Conservation (phyloP, 2,113 vertebrate genomes). For the Solenodon paradoxus region DNA sequence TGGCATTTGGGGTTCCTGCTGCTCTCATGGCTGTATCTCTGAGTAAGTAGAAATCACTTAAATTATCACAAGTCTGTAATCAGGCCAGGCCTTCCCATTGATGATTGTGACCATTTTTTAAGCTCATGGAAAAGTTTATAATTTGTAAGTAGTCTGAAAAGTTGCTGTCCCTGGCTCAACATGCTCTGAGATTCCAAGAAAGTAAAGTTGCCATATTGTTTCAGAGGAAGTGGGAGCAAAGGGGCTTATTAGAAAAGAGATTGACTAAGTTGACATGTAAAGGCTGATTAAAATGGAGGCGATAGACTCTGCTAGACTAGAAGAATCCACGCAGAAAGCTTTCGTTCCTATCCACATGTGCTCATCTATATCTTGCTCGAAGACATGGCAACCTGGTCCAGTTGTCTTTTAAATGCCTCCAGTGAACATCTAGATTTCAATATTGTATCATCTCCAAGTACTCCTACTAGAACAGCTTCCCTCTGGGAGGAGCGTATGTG, state of each 20-base stretch:
- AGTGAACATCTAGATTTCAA: not conserved
- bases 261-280: not conserved
- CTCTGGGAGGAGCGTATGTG: not conserved
- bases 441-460: not conserved
- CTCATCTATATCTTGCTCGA: not conserved
- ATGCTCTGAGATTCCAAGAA: not conserved
- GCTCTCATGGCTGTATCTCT: slow-evolving; percentile 91
- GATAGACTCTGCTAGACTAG: not conserved
- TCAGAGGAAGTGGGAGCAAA: not conserved
- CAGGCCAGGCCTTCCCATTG: not conserved
- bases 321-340: not conserved
- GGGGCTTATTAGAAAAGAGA: not conserved
- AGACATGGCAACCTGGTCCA: not conserved
- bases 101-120: not conserved
- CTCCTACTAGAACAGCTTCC: not conserved
- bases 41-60: slow-evolving; percentile 82
- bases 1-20: slow-evolving; percentile 96
- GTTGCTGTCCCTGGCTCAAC: not conserved
- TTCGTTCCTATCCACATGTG: not conserved
- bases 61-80: not conserved
- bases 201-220: not conserved
- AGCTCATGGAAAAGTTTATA: not conserved
- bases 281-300: not conserved
- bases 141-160: not conserved
- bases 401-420: not conserved